Percentiles rank a stretch among this genome's conserved stretches.
These are phyloP conservation scores for Seira sanloemensis DNA, from an alignment of 2,888 invertebrate species.

Conservation along the genomic window DNA sequence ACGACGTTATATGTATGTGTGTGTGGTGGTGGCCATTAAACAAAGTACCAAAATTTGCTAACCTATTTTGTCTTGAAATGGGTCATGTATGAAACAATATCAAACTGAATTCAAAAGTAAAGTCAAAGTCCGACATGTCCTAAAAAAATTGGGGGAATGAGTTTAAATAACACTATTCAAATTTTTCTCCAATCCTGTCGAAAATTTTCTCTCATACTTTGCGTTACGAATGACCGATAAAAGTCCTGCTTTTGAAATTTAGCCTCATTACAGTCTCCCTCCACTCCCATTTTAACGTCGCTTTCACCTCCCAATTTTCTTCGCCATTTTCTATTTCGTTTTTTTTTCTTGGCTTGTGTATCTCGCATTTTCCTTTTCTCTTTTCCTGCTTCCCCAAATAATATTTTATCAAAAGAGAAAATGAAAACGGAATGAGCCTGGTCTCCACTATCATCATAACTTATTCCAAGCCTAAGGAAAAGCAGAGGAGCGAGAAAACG, in stretches of 20 bases:
- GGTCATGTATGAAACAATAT: too few species aligned
- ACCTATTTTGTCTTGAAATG: slow-evolving; percentile 13
- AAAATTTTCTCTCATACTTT: slow-evolving; percentile 36
- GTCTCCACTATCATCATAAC: slow-evolving; percentile 58
- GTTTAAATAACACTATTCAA: slow-evolving; percentile 42
- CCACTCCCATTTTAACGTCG: slow-evolving; percentile 44
- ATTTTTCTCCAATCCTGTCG: slow-evolving; percentile 51
- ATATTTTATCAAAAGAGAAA: slow-evolving; percentile 62
- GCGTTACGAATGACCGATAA: slow-evolving; percentile 53
- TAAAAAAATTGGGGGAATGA: slow-evolving; percentile 36
- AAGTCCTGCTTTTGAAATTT: slow-evolving; percentile 52
- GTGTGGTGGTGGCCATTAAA: slow-evolving; percentile 17
- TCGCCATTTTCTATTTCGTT: slow-evolving; percentile 16
- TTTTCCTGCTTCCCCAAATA: slow-evolving; percentile 52
- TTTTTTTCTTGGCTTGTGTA: slow-evolving; percentile 29
- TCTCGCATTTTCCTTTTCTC: slow-evolving; percentile 1
- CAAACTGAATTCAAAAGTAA: too few species aligned
- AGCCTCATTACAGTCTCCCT: slow-evolving; percentile 47
- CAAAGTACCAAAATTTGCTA: not conserved
- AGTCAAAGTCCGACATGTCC: too few species aligned
- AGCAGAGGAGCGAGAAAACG: slow-evolving; percentile 23
- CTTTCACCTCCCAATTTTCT: too few species aligned
- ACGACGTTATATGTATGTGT: too few species aligned
- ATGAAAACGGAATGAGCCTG: slow-evolving; percentile 62
- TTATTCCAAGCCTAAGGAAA: slow-evolving; percentile 51